Conservation (phyloP, 2,113 vertebrate genomes). For the Diadophis punctatus region DNA sequence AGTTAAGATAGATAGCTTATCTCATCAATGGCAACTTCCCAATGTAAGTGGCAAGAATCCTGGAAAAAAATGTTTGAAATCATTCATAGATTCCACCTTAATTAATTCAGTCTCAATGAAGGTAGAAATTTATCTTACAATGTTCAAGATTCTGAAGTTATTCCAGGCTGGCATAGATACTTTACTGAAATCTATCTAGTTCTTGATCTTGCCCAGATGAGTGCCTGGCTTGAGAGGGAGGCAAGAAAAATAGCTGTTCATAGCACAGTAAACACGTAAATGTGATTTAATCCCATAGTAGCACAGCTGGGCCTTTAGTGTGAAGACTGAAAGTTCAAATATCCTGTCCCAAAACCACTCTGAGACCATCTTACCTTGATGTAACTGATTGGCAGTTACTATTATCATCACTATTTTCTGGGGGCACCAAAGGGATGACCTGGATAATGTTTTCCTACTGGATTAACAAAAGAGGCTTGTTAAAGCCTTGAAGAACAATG, state of each 20-base stretch:
- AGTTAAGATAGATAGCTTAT: background rate
- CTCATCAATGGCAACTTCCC: background rate
- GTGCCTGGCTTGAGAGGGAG: background rate
- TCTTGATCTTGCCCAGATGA: background rate
- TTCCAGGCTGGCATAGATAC: background rate
- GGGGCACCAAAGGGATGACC: background rate
- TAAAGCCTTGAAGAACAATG: background rate
- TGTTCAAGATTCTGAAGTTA: background rate
- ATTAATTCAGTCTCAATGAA: background rate
- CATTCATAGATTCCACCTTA: background rate
- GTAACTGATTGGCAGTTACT: background rate
- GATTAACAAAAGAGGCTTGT: background rate
- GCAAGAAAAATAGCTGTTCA: background rate
- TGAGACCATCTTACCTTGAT: background rate
- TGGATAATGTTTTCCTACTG: background rate
- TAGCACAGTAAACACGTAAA: background rate
- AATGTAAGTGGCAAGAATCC: background rate
- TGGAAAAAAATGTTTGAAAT: background rate
- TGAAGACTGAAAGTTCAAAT: background rate
- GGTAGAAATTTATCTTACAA: background rate
- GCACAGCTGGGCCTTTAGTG: background rate
- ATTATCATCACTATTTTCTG: background rate
- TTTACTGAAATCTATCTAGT: background rate
- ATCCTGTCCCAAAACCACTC: background rate
- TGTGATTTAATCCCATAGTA: background rate